These are phyloP conservation scores for Ochropleura leucogaster DNA, from an alignment of 2,888 invertebrate genomes.

Conservation along the genomic window DNA sequence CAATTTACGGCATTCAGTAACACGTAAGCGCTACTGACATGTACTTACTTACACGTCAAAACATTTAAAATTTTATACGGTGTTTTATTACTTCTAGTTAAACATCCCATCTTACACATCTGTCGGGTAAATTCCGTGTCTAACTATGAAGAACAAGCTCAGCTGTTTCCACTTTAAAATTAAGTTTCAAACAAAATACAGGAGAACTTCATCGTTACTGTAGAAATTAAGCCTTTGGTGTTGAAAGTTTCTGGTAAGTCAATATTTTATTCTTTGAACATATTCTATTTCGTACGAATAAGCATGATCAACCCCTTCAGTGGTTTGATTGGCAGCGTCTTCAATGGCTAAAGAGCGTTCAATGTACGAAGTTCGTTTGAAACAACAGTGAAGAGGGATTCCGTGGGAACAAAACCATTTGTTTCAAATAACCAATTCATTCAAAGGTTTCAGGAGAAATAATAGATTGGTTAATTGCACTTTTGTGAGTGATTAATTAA, in stretches of 20 bases:
- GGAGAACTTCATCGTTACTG: slow-evolving; percentile 3
- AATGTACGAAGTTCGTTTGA: slow-evolving; percentile 26
- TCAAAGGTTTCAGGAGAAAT: slow-evolving; percentile 13
- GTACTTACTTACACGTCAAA: background rate
- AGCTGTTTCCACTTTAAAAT: slow-evolving; percentile 8
- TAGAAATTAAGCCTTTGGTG: background rate
- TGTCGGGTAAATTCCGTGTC: slow-evolving; percentile 18
- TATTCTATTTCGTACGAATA: slow-evolving; percentile 7
- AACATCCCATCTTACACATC: background rate
- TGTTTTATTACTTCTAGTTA: slow-evolving; percentile 4
- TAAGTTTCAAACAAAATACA: slow-evolving; percentile 18
- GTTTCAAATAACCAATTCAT: slow-evolving; percentile 36
- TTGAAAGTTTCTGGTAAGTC: background rate
- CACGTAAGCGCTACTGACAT: background rate
- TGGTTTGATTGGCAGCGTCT: slow-evolving; percentile 21
- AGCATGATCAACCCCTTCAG: slow-evolving; percentile 1
- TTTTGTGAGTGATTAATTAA: slow-evolving; percentile 2
- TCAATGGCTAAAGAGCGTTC: slow-evolving; percentile 1
- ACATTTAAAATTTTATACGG: background rate
- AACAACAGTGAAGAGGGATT: slow-evolving; percentile 25
- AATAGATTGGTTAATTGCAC: slow-evolving; percentile 29
- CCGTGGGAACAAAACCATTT: slow-evolving; percentile 39
- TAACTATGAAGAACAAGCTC: slow-evolving; percentile 14
- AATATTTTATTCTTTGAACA: background rate
- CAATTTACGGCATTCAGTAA: background rate